These are phyloP conservation scores for Cynopterus brachyotis DNA, from an alignment of 2,113 vertebrate species.

Conservation along the genomic window DNA sequence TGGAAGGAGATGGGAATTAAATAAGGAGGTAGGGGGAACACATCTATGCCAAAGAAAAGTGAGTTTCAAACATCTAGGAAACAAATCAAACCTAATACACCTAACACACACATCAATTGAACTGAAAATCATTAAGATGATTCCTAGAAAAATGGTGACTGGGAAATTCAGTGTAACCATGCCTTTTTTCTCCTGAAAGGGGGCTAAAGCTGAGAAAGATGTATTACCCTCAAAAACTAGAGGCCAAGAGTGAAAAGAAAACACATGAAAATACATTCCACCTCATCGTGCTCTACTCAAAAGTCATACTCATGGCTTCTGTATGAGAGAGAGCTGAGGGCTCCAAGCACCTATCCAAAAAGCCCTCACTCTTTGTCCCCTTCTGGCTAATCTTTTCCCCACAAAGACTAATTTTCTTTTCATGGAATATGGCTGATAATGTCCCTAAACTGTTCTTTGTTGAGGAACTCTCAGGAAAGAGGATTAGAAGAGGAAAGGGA, in stretches of 20 bases:
- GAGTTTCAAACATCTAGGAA: slow-evolving; percentile 2
- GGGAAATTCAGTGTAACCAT: background rate
- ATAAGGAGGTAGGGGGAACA: no score
- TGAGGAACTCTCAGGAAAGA: background rate
- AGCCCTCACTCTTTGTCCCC: background rate
- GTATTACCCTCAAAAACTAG: background rate
- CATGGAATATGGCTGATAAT: background rate
- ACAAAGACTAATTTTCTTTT: background rate
- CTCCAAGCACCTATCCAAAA: background rate
- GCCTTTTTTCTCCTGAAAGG: background rate
- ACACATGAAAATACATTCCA: background rate
- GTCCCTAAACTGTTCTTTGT: background rate
- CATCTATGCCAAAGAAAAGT: background rate
- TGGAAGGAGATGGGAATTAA: no score
- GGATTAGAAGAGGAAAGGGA: background rate
- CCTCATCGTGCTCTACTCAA: background rate
- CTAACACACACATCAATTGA: background rate
- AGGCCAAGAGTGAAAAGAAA: background rate
- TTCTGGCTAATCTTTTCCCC: background rate
- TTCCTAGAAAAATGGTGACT: background rate
- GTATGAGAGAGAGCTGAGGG: background rate
- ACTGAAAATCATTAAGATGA: slow-evolving; percentile 1
- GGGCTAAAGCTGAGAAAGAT: background rate
- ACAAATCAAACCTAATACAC: slow-evolving; percentile 28
- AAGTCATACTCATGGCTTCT: background rate